Evolutionary conservation across 2,888 invertebrate species (phyloP), one percentile per base, ranked within the genome.

Genomic region (Andrena marginata): DNA sequence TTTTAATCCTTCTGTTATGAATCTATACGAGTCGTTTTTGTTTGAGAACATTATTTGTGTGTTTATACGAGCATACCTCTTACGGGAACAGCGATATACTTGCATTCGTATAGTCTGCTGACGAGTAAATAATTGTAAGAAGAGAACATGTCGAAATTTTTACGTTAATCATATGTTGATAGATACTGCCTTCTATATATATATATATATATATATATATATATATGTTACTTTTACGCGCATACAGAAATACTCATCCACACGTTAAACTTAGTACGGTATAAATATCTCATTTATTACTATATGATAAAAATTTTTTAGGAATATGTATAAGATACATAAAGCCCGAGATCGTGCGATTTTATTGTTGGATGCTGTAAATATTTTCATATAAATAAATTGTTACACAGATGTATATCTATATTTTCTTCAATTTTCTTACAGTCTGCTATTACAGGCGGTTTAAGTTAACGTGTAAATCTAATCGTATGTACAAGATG

Each of bases 321-420:
- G 65, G 26, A 26, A 78, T 80, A 84, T 71, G 63, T 79, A 75
- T 73, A 23, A 74, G 31, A 71, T 84, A 80, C 65, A 77, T 80
- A 85, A 59, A 76, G 56, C 56, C 16, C 29, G 65, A 54, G 71
- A 79, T 64, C 75, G 81, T 78, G 76, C 59, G 59, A 88, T 83
- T 87, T 87, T 85, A 89, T 86, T 90, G 88, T 90, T 91, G 56
- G 80, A 88, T 88, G 86, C 87, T 89, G 84, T 72, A 86, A 84
- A 85, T 91, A 91, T 91, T 91, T 91, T 91, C 86, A 85, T 90
- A 91, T 84, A 70, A 90, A 89, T 91, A 91, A 90, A 90, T 87
- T 89, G 86, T 87, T 89, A 90, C 77, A 85, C 64, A 82, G 68
- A 84, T 78, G 74, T 35, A 20, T 33, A 26, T 51, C 23, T 64